Evolutionary conservation across 2,113 vertebrate species (phyloP).

Genomic region (Odontophorus gujanensis): DNA sequence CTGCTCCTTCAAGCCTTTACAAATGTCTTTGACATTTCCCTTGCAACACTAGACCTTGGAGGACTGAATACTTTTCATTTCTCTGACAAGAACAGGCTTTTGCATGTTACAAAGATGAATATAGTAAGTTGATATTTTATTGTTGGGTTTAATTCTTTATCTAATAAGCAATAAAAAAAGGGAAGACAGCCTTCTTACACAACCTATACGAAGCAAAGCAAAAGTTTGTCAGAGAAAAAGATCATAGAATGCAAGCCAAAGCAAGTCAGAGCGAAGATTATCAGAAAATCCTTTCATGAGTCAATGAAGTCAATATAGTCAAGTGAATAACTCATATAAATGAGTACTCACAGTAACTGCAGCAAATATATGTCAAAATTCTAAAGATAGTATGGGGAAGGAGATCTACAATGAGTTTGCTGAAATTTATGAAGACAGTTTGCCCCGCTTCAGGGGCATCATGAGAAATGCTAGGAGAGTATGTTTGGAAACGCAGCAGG

Average conservation of each 20-base stretch:
- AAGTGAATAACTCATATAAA: background rate
- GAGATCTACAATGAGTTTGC: background rate
- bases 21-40: background rate
- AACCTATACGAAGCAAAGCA: background rate
- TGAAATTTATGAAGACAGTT: background rate
- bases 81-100: background rate
- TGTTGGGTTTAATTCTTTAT: background rate
- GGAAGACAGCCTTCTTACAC: background rate
- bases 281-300: background rate
- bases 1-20: background rate
- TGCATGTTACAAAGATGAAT: background rate
- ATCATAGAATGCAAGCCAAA: background rate
- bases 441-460: background rate
- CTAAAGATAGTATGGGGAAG: background rate
- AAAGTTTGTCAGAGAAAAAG: background rate
- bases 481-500: background rate
- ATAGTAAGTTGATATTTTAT: background rate
- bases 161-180: background rate
- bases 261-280: background rate
- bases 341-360: background rate
- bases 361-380: rapidly evolving
- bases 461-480: background rate
- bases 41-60: conserved; percentile 8
- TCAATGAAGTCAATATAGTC: background rate
- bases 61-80: background rate